Base-by-base conservation (phyloP, 2,888 invertebrate genomes). In the Hemithea aestivaria region DNA sequence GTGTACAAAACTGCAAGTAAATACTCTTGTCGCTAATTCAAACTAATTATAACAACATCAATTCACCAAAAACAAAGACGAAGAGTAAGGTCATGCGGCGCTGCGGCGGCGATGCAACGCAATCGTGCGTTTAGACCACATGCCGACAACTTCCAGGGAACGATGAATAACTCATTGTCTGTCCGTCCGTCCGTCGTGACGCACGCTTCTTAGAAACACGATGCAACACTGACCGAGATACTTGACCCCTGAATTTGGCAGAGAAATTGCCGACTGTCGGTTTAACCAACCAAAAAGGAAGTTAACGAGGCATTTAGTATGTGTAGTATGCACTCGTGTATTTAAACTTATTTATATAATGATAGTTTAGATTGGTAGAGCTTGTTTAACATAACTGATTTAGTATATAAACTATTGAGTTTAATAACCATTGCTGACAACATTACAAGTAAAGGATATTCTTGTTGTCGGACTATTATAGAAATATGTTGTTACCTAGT, bases 121-220 rank as follows among this genome's bases (percentile, higher is more conserved):
- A 82, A 80, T 83, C 80, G 82, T 81, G 82, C 83, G 79, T 80
- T 73, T 69, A 78, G 75, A 68, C 71, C 73, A 55, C 79, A 77
- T 78, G 83, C 79, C 80, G 79, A 67, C 72, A 37, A 66, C 67
- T 78, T 87, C 80, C 80, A 58, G 62, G 81, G 84, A 87, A 84
- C 70, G 73, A 87, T 87, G 87, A 87, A 87, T 87, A 87, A 87
- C 82, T 77, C 87, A 87, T 87, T 87, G 87, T 87, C 76, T 66
- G 77, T 76, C 62, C 73, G 82, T 78, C 75, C 80, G 78, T 73
- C 72, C 73, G 74, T 64, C 73, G 75, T 85, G 85, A 87, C 87
- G 84, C 84, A 83, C 70, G 65, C 53, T 85, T 85, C 85, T 69
- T 54, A 65, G 85, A 83, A 84, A 66, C 66, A 56, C 53, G 60